Evolutionary conservation across 2,888 invertebrate genomes (phyloP).

Genomic region (Aromia moschata): DNA sequence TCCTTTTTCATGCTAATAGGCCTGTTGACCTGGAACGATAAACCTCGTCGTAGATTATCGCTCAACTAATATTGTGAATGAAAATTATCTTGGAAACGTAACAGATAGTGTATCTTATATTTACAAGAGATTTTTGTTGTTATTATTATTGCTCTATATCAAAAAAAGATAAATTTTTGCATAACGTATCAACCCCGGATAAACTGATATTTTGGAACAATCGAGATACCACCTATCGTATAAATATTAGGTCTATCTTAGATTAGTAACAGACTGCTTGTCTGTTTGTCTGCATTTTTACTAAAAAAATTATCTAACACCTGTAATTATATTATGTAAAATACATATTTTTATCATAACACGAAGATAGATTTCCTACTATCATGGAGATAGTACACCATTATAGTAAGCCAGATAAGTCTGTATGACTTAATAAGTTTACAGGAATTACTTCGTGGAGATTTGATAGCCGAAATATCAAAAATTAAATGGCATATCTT

Average conservation of each 20-base stretch:
- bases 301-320: slow-evolving; percentile 36
- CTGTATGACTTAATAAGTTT: neutral
- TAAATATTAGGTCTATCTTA: slow-evolving; percentile 51
- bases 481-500: too few species aligned
- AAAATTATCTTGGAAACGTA: slow-evolving; percentile 51
- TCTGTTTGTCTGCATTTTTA: slow-evolving; percentile 36
- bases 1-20: slow-evolving; percentile 99
- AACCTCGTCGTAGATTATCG: slow-evolving; percentile 32
- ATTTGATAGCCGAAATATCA: too few species aligned
- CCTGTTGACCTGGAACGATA: slow-evolving; percentile 79
- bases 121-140: slow-evolving; percentile 55
- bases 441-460: too few species aligned
- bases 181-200: slow-evolving; percentile 51
- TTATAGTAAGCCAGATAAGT: slow-evolving; percentile 2
- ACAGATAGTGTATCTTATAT: slow-evolving; percentile 56
- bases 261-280: slow-evolving; percentile 62
- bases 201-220: slow-evolving; percentile 50
- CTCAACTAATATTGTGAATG: slow-evolving; percentile 38
- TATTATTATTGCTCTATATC: slow-evolving; percentile 46
- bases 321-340: slow-evolving; percentile 30
- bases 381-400: slow-evolving; percentile 25
- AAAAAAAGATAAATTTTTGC: slow-evolving; percentile 47
- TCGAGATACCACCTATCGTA: slow-evolving; percentile 49
- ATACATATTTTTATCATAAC: slow-evolving; percentile 30
- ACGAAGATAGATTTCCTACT: slow-evolving; percentile 25